phyloP scores from a whole-genome alignment of 2,888 invertebrate species.

The Platycnemis pennipes region DNA sequence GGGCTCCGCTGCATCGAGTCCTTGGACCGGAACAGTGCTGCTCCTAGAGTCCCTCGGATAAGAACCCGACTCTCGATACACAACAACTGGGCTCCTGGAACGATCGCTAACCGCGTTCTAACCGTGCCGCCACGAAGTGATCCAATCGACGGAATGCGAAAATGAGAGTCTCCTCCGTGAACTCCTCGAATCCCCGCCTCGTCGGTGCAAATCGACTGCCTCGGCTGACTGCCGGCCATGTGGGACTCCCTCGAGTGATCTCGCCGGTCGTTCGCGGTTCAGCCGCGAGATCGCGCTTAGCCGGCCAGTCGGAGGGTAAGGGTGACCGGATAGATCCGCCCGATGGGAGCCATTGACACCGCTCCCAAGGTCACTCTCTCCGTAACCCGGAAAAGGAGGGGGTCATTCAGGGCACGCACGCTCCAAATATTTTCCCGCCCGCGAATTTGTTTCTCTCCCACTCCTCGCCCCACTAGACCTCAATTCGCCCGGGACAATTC shows the following conservation, averaged over 20 bases:
- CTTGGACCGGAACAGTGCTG: background rate
- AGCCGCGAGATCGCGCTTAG: background rate
- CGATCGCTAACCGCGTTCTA: background rate
- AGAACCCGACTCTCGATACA: background rate
- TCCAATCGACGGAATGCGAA: background rate
- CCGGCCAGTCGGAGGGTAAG: background rate
- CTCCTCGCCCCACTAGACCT: too few relatives aligned
- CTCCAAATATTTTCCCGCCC: constrained; percentile 35
- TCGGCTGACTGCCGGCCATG: background rate
- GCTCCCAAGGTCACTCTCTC: constrained; percentile 43
- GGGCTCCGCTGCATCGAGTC: constrained; percentile 21
- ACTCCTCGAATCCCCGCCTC: background rate
- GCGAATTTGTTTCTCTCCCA: background rate
- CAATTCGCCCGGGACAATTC: background rate
- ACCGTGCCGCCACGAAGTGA: background rate
- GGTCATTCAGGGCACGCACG: constrained; percentile 41
- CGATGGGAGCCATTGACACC: constrained; percentile 52
- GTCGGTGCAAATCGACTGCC: background rate
- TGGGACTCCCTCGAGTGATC: background rate
- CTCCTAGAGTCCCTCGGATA: background rate
- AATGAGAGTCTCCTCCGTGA: background rate
- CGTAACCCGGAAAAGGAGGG: constrained; percentile 59
- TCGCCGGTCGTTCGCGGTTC: background rate
- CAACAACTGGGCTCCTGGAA: background rate
- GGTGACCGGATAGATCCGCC: background rate